phyloP scores from a whole-genome alignment of 1,140 invertebrate genomes.

The Oryctes rhinoceros region DNA sequence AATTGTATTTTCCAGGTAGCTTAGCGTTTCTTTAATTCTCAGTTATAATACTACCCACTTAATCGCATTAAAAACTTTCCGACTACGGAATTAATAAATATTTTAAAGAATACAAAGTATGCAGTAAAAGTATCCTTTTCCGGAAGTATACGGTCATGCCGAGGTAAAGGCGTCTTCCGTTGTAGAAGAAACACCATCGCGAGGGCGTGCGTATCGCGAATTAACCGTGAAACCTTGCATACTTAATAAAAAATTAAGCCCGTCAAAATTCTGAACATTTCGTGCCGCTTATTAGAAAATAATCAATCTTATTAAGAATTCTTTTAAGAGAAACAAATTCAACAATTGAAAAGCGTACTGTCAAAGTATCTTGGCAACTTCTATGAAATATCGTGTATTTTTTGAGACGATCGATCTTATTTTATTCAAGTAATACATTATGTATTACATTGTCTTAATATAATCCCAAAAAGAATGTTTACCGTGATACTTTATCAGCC shows the following conservation, averaged over 20 bases:
- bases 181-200: too few relatives aligned
- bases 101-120: not conserved
- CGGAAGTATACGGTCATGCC: not conserved
- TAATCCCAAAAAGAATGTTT: not conserved
- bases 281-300: too few relatives aligned
- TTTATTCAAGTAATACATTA: not conserved
- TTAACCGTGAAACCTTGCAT: too few relatives aligned
- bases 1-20: not conserved
- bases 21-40: not conserved
- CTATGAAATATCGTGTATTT: not conserved
- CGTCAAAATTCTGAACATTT: too few relatives aligned
- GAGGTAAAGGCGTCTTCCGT: not conserved
- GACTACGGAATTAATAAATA: not conserved
- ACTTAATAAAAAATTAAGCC: too few relatives aligned
- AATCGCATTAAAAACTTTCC: not conserved
- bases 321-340: too few relatives aligned
- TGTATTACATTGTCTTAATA: not conserved
- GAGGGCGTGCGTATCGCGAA: too few relatives aligned
- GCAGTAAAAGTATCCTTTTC: not conserved
- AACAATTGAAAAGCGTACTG: not conserved
- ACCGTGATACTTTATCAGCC: not conserved
- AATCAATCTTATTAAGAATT: too few relatives aligned
- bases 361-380: not conserved
- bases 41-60: not conserved
- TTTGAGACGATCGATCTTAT: not conserved